phyloP scores from a whole-genome alignment of 2,797 vertebrate species.

The Cichlasoma orientale region DNA sequence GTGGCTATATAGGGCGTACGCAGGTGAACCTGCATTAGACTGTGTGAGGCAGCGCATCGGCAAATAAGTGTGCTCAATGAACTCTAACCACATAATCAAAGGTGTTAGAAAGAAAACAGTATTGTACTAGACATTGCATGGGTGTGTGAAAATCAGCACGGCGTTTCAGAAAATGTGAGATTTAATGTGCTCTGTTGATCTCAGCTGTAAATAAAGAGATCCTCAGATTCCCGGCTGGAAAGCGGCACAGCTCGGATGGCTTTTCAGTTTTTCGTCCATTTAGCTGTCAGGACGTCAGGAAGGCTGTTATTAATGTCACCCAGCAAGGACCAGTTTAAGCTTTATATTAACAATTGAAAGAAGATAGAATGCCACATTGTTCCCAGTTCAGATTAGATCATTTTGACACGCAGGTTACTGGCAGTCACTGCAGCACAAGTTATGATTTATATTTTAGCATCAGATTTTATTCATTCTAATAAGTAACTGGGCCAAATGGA shows the following conservation, averaged over 20 bases:
- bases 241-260: neutral
- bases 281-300: neutral
- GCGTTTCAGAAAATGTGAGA: conserved; percentile 8
- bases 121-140: neutral
- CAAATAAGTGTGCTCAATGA: conserved; percentile 12
- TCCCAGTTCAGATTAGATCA: neutral
- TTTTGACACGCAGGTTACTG: neutral
- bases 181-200: neutral
- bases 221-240: neutral
- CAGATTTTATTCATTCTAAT: neutral
- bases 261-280: neutral
- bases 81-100: conserved; percentile 22
- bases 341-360: neutral
- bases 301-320: conserved; percentile 14
- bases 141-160: neutral
- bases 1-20: neutral
- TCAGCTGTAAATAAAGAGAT: conserved; percentile 8
- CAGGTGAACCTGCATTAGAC: conserved; percentile 20
- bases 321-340: neutral
- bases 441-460: no score
- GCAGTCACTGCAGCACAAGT: neutral
- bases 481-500: neutral
- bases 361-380: neutral
- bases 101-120: conserved; percentile 8
- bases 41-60: conserved; percentile 25